These are phyloP conservation scores for Neosalanx taihuensis DNA, from an alignment of 2,797 vertebrate genomes.

Conservation along the genomic window DNA sequence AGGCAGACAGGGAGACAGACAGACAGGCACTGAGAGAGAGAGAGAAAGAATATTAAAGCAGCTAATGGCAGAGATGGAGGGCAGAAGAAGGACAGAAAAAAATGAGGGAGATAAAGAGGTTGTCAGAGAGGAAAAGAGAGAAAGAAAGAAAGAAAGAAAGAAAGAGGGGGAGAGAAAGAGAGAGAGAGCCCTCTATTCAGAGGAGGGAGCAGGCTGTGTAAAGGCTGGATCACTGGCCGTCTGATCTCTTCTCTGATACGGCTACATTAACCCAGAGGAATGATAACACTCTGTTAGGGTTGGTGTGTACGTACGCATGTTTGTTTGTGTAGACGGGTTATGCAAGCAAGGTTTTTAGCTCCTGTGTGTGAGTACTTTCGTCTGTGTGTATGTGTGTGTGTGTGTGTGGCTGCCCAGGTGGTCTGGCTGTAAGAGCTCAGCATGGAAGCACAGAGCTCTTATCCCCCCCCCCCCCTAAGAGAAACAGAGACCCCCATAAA, in stretches of 20 bases:
- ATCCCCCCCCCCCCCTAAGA: constrained; percentile 24
- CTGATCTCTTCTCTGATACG: constrained; percentile 56
- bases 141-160: constrained; percentile 4
- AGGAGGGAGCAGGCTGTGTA: constrained; percentile 62
- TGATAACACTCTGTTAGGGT: constrained; percentile 63
- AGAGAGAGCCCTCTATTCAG: constrained; percentile 49
- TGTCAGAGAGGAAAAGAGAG: neutral
- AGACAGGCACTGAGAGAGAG: no score
- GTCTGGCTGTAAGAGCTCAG: constrained; percentile 2
- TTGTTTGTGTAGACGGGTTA: neutral
- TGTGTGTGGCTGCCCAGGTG: constrained; percentile 29
- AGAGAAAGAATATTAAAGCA: neutral
- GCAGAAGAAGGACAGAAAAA: neutral
- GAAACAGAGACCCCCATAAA: neutral
- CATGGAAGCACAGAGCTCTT: neutral
- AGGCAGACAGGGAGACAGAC: no score
- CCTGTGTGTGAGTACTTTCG: neutral
- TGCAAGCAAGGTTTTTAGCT: neutral
- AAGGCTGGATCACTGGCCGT: constrained; percentile 56
- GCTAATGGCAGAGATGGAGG: neutral
- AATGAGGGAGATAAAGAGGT: neutral
- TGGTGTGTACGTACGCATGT: constrained; percentile 10
- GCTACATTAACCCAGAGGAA: constrained; percentile 57
- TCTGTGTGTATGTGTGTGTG: constrained; percentile 23
- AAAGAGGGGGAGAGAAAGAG: neutral